phyloP scores from a whole-genome alignment of 2,797 vertebrate genomes.

The Erpetoichthys calabaricus region DNA sequence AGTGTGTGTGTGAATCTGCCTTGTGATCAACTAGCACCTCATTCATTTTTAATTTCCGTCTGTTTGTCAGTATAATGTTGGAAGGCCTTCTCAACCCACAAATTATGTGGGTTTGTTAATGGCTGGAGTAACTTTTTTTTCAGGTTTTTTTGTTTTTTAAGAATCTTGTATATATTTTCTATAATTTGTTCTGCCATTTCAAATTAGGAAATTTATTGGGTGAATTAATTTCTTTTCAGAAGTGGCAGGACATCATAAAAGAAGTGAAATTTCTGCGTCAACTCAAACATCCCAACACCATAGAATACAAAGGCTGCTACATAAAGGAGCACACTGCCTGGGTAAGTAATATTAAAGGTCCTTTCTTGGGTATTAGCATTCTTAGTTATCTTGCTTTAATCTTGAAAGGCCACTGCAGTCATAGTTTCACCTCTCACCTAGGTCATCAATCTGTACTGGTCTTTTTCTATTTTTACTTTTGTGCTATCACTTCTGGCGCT shows the following conservation, averaged over 20 bases:
- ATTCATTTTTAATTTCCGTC: too few species aligned
- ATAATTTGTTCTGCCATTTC: too few species aligned
- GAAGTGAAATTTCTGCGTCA: conserved; percentile 92
- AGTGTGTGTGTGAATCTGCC: too few species aligned
- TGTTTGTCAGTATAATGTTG: too few species aligned
- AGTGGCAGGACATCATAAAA: conserved; percentile 99
- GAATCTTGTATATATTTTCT: too few species aligned
- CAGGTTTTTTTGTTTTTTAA: too few species aligned
- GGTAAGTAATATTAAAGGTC: conserved; percentile 43
- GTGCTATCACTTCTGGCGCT: too few species aligned
- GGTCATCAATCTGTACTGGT: not conserved
- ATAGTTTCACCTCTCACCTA: conserved; percentile 7
- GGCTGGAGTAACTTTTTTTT: too few species aligned
- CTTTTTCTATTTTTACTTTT: not conserved
- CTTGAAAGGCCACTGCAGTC: conserved; percentile 14
- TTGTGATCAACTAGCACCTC: too few species aligned
- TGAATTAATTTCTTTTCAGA: conserved; percentile 42
- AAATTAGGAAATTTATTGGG: too few species aligned
- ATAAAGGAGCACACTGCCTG: conserved; percentile 95
- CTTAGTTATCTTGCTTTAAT: conserved; percentile 5
- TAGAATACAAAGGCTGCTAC: conserved; percentile 97
- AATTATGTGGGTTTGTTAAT: too few species aligned
- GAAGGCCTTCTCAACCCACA: too few species aligned
- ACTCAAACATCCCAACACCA: conserved; percentile 91
- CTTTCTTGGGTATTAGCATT: conserved; percentile 2